Percentiles rank a stretch among this genome's conserved stretches.
These are phyloP conservation scores for Thecophora atra DNA, from an alignment of 2,888 invertebrate genomes.

Conservation along the genomic window DNA sequence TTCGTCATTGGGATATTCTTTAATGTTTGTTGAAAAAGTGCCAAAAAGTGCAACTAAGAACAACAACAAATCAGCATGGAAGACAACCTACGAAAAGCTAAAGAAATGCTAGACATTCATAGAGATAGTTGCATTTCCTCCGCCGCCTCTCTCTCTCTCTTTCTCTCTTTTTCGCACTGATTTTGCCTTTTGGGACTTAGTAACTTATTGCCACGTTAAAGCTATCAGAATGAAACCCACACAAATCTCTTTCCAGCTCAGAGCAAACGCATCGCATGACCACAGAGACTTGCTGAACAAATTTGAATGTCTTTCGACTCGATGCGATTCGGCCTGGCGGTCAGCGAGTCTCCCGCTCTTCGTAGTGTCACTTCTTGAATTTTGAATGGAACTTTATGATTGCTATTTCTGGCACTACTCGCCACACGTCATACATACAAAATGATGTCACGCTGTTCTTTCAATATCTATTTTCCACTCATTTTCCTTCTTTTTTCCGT, in stretches of 20 bases:
- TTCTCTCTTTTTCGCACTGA: background rate
- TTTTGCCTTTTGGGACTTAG: background rate
- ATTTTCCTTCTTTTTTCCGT: background rate
- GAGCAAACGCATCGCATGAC: background rate
- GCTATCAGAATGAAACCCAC: constrained; percentile 12
- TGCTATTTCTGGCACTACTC: constrained; percentile 16
- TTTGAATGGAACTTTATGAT: constrained; percentile 28
- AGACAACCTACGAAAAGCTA: constrained; percentile 1
- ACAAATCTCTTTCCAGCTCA: constrained; percentile 13
- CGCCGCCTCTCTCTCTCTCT: background rate
- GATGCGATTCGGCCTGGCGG: constrained; percentile 1
- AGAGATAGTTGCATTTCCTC: constrained; percentile 13
- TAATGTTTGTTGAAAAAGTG: constrained; percentile 36
- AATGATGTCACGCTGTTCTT: constrained; percentile 17
- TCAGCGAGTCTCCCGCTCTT: background rate
- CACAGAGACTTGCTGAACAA: background rate
- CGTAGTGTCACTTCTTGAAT: background rate
- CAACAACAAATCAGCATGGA: constrained; percentile 9
- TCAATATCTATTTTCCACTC: background rate
- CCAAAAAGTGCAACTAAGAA: constrained; percentile 35
- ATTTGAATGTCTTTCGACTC: constrained; percentile 4
- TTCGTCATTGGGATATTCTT: constrained; percentile 13
- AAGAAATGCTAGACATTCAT: constrained; percentile 21
- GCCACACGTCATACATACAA: constrained; percentile 4
- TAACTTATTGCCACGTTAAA: background rate